Evolutionary conservation across 2,888 invertebrate species (phyloP).

Genomic region (Megaustenia siamemsis): DNA sequence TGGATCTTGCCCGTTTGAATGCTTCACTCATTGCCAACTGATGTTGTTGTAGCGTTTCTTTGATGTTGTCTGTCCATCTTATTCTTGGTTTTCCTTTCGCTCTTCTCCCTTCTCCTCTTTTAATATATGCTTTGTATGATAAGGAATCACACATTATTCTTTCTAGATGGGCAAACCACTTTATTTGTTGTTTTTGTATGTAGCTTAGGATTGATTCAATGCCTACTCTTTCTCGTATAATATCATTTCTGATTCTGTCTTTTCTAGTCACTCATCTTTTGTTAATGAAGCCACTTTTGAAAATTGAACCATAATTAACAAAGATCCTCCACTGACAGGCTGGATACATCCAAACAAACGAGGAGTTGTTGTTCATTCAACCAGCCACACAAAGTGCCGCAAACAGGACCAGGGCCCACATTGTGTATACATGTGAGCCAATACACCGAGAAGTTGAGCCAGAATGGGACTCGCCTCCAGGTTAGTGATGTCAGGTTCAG

Average conservation of each 20-base stretch:
- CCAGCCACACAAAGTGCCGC: constrained; percentile 22
- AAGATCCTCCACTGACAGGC: constrained; percentile 49
- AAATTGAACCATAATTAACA: background rate
- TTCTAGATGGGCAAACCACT: no score
- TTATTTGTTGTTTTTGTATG: background rate
- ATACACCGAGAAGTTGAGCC: constrained; percentile 25
- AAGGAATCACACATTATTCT: no score
- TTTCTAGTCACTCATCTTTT: background rate
- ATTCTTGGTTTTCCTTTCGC: no score
- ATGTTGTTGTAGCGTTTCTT: no score
- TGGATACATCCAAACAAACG: constrained; percentile 62
- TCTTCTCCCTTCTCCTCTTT: no score
- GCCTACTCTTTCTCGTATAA: no score
- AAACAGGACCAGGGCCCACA: constrained; percentile 45
- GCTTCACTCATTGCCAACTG: no score
- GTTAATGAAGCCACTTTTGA: background rate
- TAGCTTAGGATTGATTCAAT: background rate
- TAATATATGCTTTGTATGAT: no score
- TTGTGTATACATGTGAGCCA: constrained; percentile 58
- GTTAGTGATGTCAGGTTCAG: background rate
- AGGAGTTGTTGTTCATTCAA: constrained; percentile 60
- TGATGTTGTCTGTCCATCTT: no score
- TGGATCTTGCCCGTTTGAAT: no score
- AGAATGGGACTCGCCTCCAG: background rate
- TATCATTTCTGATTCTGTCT: no score